Evolutionary conservation across 2,113 vertebrate species (phyloP).

Genomic region (Actenoides hombroni): DNA sequence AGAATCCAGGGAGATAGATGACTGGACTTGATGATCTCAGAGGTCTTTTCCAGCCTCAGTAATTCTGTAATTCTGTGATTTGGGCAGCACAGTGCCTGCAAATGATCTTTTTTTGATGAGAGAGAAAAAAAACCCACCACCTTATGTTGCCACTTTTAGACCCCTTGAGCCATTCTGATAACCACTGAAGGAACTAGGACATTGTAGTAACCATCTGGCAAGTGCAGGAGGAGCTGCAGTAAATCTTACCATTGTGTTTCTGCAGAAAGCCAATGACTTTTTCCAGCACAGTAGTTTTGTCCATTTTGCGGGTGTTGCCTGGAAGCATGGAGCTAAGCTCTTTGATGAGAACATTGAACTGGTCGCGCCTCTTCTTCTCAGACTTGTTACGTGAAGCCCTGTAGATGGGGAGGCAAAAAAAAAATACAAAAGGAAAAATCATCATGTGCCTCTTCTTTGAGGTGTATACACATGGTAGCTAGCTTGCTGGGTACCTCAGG

Average conservation of each 20-base stretch:
- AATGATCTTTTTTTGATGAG: background rate
- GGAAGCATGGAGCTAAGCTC: conserved; percentile 86
- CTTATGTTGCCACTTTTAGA: background rate
- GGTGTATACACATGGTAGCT: background rate
- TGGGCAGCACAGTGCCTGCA: background rate
- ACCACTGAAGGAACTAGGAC: background rate
- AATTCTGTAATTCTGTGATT: background rate
- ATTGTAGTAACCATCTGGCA: background rate
- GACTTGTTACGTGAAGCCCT: conserved; percentile 86
- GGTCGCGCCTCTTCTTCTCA: conserved; percentile 85
- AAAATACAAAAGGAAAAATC: background rate
- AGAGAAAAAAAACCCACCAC: background rate
- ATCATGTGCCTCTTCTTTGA: background rate
- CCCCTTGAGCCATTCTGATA: background rate
- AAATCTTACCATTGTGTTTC: conserved; percentile 81
- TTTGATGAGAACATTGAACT: conserved; percentile 86
- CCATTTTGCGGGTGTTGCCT: conserved; percentile 82
- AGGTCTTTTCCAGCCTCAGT: too few relatives aligned
- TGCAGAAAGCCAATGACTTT: conserved; percentile 84
- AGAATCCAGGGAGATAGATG: background rate
- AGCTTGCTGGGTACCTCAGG: background rate
- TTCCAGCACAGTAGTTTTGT: conserved; percentile 84
- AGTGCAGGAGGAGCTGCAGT: background rate
- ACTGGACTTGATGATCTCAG: too few relatives aligned
- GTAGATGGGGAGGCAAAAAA: background rate